phyloP scores from a whole-genome alignment of 1,140 invertebrate genomes.

The Octopus sinensis region DNA sequence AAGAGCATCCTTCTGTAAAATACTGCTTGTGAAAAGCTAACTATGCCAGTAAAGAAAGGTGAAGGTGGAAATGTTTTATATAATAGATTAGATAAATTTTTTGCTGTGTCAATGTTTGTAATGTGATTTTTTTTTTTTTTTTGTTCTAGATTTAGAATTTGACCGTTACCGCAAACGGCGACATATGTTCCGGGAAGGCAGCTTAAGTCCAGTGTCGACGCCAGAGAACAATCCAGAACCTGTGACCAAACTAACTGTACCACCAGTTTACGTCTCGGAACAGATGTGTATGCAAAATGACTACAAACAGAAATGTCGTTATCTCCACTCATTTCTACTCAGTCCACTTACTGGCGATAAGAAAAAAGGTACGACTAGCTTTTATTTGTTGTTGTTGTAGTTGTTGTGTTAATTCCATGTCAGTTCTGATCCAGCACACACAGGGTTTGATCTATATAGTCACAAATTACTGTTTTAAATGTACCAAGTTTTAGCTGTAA shows the following conservation, averaged over 20 bases:
- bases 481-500: too few species aligned
- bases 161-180: slow-evolving; percentile 39
- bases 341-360: slow-evolving; percentile 4
- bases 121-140: too few species aligned
- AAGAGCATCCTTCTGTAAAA: too few species aligned
- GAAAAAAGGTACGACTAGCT: slow-evolving; percentile 9
- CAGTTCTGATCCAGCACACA: too few species aligned
- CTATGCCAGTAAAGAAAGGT: too few species aligned
- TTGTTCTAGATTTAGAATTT: slow-evolving; percentile 42
- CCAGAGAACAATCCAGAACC: not conserved
- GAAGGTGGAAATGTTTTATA: too few species aligned
- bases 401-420: not conserved
- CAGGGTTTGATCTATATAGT: too few species aligned
- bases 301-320: slow-evolving; percentile 15
- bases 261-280: slow-evolving; percentile 8
- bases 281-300: slow-evolving; percentile 10
- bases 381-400: too few species aligned
- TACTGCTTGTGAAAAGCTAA: too few species aligned
- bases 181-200: slow-evolving; percentile 37
- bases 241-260: slow-evolving; percentile 16
- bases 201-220: slow-evolving; percentile 43
- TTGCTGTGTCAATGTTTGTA: too few species aligned
- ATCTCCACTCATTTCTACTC: slow-evolving; percentile 4
- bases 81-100: too few species aligned
- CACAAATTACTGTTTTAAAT: too few species aligned